Percentiles rank a stretch among this genome's conserved stretches.
Conservation (phyloP, 2,888 invertebrate genomes). For the Scotopteryx bipunctaria region DNA sequence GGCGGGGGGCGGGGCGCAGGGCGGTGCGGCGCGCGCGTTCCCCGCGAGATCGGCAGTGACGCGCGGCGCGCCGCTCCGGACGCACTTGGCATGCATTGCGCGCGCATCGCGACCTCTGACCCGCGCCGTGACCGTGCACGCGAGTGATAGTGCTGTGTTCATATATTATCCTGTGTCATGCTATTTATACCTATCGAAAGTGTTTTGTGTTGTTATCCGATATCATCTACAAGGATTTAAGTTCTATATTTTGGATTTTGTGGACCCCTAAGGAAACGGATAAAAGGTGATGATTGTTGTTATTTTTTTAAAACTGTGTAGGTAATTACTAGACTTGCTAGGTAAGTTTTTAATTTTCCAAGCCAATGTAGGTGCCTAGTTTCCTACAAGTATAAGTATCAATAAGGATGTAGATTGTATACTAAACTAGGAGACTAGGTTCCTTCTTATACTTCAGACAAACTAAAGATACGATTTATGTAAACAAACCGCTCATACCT, state of each 20-base stretch:
- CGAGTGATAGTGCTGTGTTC: constrained; percentile 2
- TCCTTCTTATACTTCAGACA: too few relatives aligned
- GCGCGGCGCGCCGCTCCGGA: constrained; percentile 8
- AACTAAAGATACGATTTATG: too few relatives aligned
- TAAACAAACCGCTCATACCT: too few relatives aligned
- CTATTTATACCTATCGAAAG: background rate
- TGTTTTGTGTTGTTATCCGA: constrained; percentile 1
- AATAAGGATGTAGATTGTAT: too few relatives aligned
- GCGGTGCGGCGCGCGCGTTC: background rate
- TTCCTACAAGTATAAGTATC: too few relatives aligned
- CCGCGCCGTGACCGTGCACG: background rate
- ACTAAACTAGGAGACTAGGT: too few relatives aligned
- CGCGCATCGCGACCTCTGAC: background rate
- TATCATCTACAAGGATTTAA: background rate
- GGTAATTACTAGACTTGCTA: too few relatives aligned
- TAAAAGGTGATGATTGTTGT: constrained; percentile 5
- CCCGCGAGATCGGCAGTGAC: constrained; percentile 1
- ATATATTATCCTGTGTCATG: background rate
- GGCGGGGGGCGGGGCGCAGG: background rate
- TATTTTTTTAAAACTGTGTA: too few relatives aligned
- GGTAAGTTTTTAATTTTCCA: too few relatives aligned
- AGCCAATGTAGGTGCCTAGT: too few relatives aligned
- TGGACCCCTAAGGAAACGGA: background rate
- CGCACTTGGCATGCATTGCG: background rate
- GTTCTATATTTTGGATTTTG: constrained; percentile 4